phyloP scores from a whole-genome alignment of 2,888 invertebrate genomes.

The Pinctada fucata region DNA sequence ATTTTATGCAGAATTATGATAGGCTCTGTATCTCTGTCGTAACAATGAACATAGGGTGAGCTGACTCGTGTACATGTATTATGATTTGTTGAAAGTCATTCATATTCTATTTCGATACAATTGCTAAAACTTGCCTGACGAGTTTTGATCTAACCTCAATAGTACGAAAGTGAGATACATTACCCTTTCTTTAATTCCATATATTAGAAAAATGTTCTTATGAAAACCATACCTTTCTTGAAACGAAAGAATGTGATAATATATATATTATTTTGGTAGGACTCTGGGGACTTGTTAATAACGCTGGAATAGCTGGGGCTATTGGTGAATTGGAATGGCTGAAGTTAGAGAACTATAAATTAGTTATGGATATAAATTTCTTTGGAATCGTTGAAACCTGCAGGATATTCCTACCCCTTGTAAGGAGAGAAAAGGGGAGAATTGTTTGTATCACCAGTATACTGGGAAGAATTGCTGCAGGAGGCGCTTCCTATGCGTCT shows the following conservation, averaged over 20 bases:
- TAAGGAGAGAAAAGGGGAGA: slow-evolving; percentile 60
- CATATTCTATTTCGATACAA: too few species aligned
- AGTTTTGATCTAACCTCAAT: too few species aligned
- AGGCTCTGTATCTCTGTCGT: too few species aligned
- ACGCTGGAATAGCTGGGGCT: slow-evolving; percentile 65
- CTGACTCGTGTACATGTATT: too few species aligned
- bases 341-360: slow-evolving; percentile 67
- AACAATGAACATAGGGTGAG: too few species aligned
- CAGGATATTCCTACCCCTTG: slow-evolving; percentile 59
- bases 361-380: slow-evolving; percentile 66
- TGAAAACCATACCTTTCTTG: too few species aligned
- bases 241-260: too few species aligned
- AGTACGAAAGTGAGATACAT: too few species aligned
- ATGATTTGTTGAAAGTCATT: too few species aligned
- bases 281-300: slow-evolving; percentile 72
- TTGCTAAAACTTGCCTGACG: too few species aligned
- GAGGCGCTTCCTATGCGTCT: slow-evolving; percentile 56
- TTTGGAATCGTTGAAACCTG: slow-evolving; percentile 72
- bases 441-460: slow-evolving; percentile 66
- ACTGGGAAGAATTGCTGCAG: slow-evolving; percentile 54
- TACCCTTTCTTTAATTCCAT: too few species aligned
- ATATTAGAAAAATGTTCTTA: too few species aligned
- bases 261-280: slow-evolving; percentile 46
- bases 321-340: slow-evolving; percentile 73
- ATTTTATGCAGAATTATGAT: neutral